These are phyloP conservation scores for Neotoxoptera formosana DNA, from an alignment of 1,140 invertebrate species.

Conservation along the genomic window DNA sequence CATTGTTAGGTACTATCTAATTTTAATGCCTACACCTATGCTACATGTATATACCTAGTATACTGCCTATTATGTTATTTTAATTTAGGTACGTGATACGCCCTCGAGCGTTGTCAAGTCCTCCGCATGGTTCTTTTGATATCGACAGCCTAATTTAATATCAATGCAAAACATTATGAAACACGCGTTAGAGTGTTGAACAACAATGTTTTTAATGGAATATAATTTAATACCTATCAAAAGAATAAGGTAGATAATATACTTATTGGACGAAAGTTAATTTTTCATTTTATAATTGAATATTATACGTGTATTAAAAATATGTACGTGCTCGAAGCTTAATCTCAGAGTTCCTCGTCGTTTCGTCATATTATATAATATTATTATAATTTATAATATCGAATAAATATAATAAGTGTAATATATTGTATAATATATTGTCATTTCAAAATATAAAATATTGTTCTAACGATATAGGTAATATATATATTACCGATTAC, in stretches of 20 bases:
- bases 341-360: background rate
- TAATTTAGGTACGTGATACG: background rate
- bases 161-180: slow-evolving; percentile 15
- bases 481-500: background rate
- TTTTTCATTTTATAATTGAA: background rate
- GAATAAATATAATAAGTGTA: background rate
- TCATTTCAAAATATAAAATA: background rate
- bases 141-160: slow-evolving; percentile 31
- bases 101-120: background rate
- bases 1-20: background rate
- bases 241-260: background rate
- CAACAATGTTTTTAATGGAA: background rate
- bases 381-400: background rate
- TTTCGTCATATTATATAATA: background rate
- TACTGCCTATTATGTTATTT: background rate
- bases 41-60: background rate
- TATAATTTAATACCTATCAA: background rate
- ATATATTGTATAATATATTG: background rate
- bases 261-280: background rate
- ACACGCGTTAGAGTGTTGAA: background rate
- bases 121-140: background rate
- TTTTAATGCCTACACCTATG: background rate
- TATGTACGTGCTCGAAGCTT: background rate
- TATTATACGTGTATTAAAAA: too few relatives aligned
- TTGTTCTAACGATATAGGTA: background rate